A percentile compares a stretch with the other conserved stretches of the same genome.
These are phyloP conservation scores for Microcaecilia unicolor DNA, from an alignment of 2,797 vertebrate species.

Conservation along the genomic window DNA sequence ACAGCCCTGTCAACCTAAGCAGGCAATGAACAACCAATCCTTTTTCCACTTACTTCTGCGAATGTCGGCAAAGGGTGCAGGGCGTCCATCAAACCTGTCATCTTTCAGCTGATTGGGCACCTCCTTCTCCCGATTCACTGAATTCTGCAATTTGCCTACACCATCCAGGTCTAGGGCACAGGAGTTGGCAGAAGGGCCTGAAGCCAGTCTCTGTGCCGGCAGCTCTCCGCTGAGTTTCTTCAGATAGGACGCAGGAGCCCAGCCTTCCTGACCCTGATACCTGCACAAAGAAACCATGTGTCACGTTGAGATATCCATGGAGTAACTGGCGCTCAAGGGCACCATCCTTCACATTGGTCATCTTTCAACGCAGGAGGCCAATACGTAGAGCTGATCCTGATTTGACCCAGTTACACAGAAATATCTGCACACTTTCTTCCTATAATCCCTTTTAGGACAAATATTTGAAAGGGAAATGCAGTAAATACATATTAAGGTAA, in stretches of 20 bases:
- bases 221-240: constrained; percentile 74
- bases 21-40: too few species aligned
- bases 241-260: constrained; percentile 95
- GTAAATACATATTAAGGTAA: too few species aligned
- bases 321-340: fast-evolving
- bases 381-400: background rate
- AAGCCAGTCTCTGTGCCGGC: constrained; percentile 65
- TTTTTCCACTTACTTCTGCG: constrained; percentile 74
- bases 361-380: background rate
- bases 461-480: too few species aligned
- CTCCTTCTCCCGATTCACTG: constrained; percentile 53
- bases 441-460: too few species aligned
- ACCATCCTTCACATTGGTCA: background rate
- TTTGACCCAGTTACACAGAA: too few species aligned
- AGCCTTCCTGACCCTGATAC: constrained; percentile 89
- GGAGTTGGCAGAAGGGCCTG: constrained; percentile 57
- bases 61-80: constrained; percentile 28
- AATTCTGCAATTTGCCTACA: constrained; percentile 60
- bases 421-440: too few species aligned
- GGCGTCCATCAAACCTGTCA: constrained; percentile 27
- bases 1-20: too few species aligned
- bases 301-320: background rate
- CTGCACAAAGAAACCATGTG: constrained; percentile 46
- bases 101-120: constrained; percentile 47
- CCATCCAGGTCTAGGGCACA: constrained; percentile 81